Percentiles rank a stretch among this genome's conserved stretches.
These are phyloP conservation scores for Ciconia maguari DNA, from an alignment of 2,113 vertebrate species.

Conservation along the genomic window DNA sequence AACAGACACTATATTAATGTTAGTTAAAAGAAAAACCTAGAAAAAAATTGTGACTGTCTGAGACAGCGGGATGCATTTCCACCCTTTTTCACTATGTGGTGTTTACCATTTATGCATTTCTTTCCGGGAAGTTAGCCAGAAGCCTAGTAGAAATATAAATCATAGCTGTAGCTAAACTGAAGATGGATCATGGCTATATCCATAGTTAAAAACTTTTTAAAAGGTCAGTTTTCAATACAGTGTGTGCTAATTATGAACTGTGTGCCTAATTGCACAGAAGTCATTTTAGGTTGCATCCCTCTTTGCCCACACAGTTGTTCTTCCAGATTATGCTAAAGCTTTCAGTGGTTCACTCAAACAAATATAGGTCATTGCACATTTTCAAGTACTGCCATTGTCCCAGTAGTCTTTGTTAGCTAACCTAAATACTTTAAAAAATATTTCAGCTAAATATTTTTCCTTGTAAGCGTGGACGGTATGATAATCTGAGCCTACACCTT, in stretches of 20 bases:
- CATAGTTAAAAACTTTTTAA: background rate
- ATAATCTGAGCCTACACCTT: background rate
- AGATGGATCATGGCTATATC: background rate
- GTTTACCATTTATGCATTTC: background rate
- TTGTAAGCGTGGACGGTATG: background rate
- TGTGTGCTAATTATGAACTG: background rate
- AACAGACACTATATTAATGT: background rate
- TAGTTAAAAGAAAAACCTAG: background rate
- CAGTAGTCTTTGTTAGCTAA: background rate
- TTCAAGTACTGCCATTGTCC: background rate
- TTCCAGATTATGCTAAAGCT: background rate
- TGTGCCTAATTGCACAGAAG: background rate
- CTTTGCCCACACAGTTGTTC: background rate
- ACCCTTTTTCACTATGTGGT: background rate
- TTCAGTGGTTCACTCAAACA: background rate
- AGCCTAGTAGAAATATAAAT: background rate
- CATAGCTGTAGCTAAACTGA: background rate
- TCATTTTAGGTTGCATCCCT: background rate
- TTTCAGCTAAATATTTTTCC: background rate
- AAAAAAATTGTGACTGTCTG: background rate
- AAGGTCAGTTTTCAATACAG: background rate
- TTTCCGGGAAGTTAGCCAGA: background rate
- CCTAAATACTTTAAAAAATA: background rate
- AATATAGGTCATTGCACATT: constrained; percentile 17
- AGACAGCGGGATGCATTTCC: background rate